Percentiles rank a stretch among this genome's conserved stretches.
phyloP scores from a whole-genome alignment of 2,888 invertebrate genomes.

The Apamea anceps region DNA sequence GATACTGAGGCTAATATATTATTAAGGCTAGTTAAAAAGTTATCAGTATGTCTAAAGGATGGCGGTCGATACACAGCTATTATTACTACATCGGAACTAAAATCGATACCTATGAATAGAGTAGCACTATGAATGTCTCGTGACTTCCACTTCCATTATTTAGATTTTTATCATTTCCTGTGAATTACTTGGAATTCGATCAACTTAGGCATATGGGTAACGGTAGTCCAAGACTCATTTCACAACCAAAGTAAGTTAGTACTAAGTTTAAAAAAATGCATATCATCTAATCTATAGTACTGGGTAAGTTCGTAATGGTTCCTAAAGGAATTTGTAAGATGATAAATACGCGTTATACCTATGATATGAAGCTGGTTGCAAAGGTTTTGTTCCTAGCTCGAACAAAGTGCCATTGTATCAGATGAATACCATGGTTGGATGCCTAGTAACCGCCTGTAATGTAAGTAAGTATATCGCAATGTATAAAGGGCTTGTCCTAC shows the following conservation, averaged over 20 bases:
- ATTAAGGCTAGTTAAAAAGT: no score
- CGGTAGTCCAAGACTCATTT: neutral
- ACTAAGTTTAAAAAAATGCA: no score
- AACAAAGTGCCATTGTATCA: neutral
- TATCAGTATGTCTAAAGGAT: no score
- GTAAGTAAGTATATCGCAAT: neutral
- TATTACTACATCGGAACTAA: no score
- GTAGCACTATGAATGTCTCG: neutral
- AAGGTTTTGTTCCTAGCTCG: neutral
- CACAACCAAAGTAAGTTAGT: no score
- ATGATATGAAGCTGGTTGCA: neutral
- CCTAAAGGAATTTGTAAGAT: neutral
- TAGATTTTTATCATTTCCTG: slow-evolving; percentile 2
- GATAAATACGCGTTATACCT: neutral
- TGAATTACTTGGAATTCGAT: neutral
- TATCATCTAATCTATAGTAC: neutral
- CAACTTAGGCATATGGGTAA: neutral
- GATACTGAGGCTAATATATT: no score
- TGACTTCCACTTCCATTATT: neutral
- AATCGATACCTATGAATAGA: neutral
- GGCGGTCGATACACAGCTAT: no score
- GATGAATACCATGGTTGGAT: no score
- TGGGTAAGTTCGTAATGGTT: neutral
- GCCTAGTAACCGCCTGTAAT: neutral
- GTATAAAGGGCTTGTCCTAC: neutral